Conservation (phyloP, 1,140 invertebrate genomes). For the Tetramorium alpestre region DNA sequence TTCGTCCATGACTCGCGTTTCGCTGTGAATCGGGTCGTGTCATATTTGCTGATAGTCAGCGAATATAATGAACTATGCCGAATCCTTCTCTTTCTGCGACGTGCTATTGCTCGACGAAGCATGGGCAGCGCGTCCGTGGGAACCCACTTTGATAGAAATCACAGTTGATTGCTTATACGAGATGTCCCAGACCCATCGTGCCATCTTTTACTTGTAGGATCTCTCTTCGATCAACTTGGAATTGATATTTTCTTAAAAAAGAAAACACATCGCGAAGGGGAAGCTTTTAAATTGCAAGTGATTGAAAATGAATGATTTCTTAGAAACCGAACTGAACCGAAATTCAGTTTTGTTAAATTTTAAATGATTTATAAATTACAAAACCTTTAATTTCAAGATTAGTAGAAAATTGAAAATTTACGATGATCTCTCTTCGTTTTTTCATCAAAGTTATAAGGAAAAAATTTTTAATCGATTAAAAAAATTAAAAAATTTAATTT, state of each 20-base stretch:
- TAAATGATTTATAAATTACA: not conserved
- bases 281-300: constrained; percentile 2
- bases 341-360: not conserved
- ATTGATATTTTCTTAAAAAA: constrained; percentile 20
- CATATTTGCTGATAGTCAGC: constrained; percentile 39
- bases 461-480: not conserved
- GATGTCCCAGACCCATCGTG: not conserved
- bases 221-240: not conserved
- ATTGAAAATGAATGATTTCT: not conserved
- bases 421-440: not conserved
- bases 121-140: constrained; percentile 3
- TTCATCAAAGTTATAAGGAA: not conserved
- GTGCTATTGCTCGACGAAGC: not conserved
- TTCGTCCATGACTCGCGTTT: constrained; percentile 7
- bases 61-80: constrained; percentile 30
- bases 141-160: constrained; percentile 3
- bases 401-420: not conserved
- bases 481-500: not conserved
- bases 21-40: constrained; percentile 3
- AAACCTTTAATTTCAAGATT: not conserved
- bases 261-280: too few relatives aligned
- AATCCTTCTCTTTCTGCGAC: constrained; percentile 21
- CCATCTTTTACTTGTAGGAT: not conserved
- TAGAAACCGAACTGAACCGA: not conserved
- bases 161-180: constrained; percentile 12